These are phyloP conservation scores for Lepidocyrtoides sp. DNA, from an alignment of 2,888 invertebrate species.

Conservation along the genomic window DNA sequence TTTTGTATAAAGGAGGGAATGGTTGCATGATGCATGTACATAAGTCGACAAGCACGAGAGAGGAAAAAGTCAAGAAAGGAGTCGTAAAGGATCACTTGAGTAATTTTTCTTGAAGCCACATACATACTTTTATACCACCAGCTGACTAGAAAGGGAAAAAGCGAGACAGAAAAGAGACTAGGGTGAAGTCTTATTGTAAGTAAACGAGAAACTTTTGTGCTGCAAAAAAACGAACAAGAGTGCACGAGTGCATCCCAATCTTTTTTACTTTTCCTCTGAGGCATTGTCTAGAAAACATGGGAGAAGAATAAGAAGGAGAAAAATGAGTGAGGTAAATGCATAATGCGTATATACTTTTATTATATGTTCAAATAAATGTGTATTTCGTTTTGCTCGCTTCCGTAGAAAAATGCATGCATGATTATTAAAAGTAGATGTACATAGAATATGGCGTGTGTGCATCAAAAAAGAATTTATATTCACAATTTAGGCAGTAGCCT, in stretches of 20 bases:
- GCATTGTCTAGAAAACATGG: conserved; percentile 15
- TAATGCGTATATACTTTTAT: not conserved
- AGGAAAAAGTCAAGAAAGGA: conserved; percentile 58
- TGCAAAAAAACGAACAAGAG: not conserved
- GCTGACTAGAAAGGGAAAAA: conserved; percentile 10
- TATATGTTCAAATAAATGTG: not conserved
- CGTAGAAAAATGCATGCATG: not conserved
- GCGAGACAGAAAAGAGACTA: not conserved
- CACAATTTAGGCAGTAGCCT: not conserved
- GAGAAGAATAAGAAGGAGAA: not conserved
- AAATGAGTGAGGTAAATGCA: conserved; percentile 27
- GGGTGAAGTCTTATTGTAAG: conserved; percentile 42
- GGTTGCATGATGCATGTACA: conserved; percentile 25
- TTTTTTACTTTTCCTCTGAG: conserved; percentile 57
- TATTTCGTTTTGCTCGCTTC: too few species aligned
- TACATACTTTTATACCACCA: not conserved
- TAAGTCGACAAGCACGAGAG: conserved; percentile 32
- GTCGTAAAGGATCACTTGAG: conserved; percentile 70
- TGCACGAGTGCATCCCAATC: conserved; percentile 63
- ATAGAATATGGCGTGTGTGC: not conserved
- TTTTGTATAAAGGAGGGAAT: not conserved
- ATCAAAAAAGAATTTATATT: not conserved
- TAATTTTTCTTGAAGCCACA: conserved; percentile 71
- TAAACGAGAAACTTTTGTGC: conserved; percentile 16
- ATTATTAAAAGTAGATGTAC: not conserved